A percentile compares a stretch with the other conserved stretches of the same genome.
These are phyloP conservation scores for Tiaroga cobitis DNA, from an alignment of 2,797 vertebrate genomes.

Conservation along the genomic window DNA sequence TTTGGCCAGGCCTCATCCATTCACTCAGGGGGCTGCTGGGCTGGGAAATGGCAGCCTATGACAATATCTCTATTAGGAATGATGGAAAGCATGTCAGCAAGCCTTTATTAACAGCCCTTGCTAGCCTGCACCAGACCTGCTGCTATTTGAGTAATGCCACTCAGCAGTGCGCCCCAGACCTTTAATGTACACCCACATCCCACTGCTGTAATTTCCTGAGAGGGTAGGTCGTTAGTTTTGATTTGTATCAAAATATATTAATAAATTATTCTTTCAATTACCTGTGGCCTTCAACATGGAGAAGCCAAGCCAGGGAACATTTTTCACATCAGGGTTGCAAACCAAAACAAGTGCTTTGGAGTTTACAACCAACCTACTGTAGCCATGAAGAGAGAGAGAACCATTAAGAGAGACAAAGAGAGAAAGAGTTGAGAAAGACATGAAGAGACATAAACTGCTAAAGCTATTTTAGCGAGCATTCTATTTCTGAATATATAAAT, in stretches of 20 bases:
- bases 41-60: slow-evolving; percentile 67
- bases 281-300: slow-evolving; percentile 59
- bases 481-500: neutral
- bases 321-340: slow-evolving; percentile 46
- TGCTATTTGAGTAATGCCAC: slow-evolving; percentile 66
- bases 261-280: slow-evolving; percentile 74
- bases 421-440: neutral
- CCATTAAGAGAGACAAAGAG: neutral
- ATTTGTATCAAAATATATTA: slow-evolving; percentile 71
- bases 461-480: neutral
- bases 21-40: slow-evolving; percentile 58
- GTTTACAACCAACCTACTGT: neutral
- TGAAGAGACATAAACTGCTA: neutral
- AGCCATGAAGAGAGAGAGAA: neutral
- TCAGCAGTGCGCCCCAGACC: slow-evolving; percentile 52
- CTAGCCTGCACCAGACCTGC: slow-evolving; percentile 61
- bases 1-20: slow-evolving; percentile 62
- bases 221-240: slow-evolving; percentile 71
- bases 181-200: slow-evolving; percentile 65
- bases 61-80: slow-evolving; percentile 77
- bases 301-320: slow-evolving; percentile 39
- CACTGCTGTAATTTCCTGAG: slow-evolving; percentile 61
- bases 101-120: slow-evolving; percentile 72
- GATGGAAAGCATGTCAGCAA: slow-evolving; percentile 73
- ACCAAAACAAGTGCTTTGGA: slow-evolving; percentile 13